These are phyloP conservation scores for Spermophilus dauricus DNA, from an alignment of 2,113 vertebrate genomes.

Conservation along the genomic window DNA sequence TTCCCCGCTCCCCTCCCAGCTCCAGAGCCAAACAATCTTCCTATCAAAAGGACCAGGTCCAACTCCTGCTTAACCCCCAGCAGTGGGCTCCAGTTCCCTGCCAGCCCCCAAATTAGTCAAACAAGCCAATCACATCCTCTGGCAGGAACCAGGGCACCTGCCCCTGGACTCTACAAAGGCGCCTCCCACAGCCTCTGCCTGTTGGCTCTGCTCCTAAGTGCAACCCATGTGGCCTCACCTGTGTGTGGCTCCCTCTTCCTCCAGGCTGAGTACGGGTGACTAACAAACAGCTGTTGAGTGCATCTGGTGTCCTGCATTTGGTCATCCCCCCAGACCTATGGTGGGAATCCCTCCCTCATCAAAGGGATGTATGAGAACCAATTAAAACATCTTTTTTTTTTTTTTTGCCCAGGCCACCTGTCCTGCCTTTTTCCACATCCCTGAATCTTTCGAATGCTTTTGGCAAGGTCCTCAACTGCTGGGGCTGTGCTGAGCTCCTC, in stretches of 20 bases:
- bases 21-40: neutral
- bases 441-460: neutral
- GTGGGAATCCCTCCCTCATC: neutral
- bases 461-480: neutral
- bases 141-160: neutral
- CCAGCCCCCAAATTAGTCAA: neutral
- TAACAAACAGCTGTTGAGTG: neutral
- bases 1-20: neutral
- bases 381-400: neutral
- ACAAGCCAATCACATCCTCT: conserved; percentile 5
- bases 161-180: neutral
- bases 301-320: no score
- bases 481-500: neutral
- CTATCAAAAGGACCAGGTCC: neutral
- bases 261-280: neutral
- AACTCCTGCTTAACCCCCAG: neutral
- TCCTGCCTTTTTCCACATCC: neutral
- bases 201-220: neutral
- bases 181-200: neutral
- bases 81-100: neutral
- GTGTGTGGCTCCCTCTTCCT: neutral
- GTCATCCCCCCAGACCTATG: neutral
- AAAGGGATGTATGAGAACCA: neutral
- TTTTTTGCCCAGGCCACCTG: neutral
- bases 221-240: neutral